Evolutionary conservation across 1,140 invertebrate genomes (phyloP).

Genomic region (Coenobita brevimanus): DNA sequence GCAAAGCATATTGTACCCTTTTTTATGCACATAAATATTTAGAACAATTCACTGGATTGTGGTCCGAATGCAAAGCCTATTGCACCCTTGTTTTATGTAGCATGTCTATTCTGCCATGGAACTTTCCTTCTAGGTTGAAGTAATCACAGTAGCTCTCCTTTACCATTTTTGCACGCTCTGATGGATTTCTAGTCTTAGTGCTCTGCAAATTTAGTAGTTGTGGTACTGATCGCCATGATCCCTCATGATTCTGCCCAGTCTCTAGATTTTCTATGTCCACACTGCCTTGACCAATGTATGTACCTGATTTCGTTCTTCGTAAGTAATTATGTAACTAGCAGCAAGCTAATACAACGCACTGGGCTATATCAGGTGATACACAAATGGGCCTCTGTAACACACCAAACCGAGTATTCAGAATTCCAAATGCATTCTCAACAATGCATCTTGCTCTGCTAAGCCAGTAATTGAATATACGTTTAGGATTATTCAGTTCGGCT

Average conservation of each 20-base stretch:
- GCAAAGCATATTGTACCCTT: too few species aligned
- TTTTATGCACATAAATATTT: too few species aligned
- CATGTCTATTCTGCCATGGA: slow-evolving; percentile 39
- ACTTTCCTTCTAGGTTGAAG: slow-evolving; percentile 34
- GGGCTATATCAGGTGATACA: slow-evolving; percentile 44
- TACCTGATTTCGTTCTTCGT: slow-evolving; percentile 38
- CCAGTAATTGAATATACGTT: slow-evolving; percentile 39
- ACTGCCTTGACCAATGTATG: slow-evolving; percentile 51
- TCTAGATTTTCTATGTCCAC: slow-evolving; percentile 44
- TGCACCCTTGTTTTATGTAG: slow-evolving; percentile 43
- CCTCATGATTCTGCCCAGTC: slow-evolving; percentile 40
- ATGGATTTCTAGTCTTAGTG: slow-evolving; percentile 47
- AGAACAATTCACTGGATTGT: neutral
- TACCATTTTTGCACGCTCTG: slow-evolving; percentile 31
- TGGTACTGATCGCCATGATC: slow-evolving; percentile 30
- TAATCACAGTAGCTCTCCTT: slow-evolving; percentile 30
- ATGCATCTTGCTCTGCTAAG: slow-evolving; percentile 31
- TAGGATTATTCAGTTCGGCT: slow-evolving; percentile 34
- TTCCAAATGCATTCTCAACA: slow-evolving; percentile 45
- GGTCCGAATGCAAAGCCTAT: slow-evolving; percentile 2
- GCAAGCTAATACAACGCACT: slow-evolving; percentile 35
- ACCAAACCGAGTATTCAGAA: slow-evolving; percentile 49
- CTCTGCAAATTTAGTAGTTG: slow-evolving; percentile 32
- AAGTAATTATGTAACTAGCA: slow-evolving; percentile 45
- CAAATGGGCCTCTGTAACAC: slow-evolving; percentile 53